Percentiles rank a stretch among this genome's conserved stretches.
phyloP scores from a whole-genome alignment of 2,797 vertebrate genomes.

The Taenioides sp. region DNA sequence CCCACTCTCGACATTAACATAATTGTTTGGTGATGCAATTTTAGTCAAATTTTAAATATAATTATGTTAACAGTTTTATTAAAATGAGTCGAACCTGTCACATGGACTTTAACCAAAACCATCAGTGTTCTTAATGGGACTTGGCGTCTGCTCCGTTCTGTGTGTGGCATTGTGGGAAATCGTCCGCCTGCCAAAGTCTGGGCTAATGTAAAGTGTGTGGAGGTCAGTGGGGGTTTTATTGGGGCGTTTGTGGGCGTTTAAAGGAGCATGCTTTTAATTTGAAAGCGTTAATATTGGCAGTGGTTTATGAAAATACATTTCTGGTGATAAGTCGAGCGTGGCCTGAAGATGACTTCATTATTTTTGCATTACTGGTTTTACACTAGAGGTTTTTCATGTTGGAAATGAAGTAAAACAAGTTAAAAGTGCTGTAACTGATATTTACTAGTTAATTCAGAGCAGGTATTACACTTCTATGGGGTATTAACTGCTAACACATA shows the following conservation, averaged over 20 bases:
- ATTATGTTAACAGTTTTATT: no score
- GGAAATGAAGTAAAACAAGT: no score
- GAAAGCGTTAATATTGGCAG: not conserved
- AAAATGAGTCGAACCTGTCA: no score
- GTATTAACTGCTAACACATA: no score
- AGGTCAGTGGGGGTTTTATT: not conserved
- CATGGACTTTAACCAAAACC: no score
- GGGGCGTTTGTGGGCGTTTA: not conserved
- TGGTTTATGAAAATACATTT: not conserved
- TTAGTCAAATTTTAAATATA: no score
- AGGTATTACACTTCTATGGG: no score
- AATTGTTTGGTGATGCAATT: no score
- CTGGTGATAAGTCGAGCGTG: not conserved
- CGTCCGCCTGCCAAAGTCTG: not conserved
- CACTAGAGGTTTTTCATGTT: not conserved
- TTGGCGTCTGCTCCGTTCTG: not conserved
- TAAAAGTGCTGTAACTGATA: no score
- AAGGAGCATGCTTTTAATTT: not conserved
- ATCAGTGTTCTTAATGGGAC: not conserved
- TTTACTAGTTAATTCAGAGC: no score
- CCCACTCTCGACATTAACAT: no score
- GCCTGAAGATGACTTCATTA: not conserved
- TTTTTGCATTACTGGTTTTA: not conserved
- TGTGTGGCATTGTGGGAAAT: conserved; percentile 1
- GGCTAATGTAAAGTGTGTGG: not conserved